These are phyloP conservation scores for Numenius arquata DNA, from an alignment of 2,113 vertebrate genomes.

Conservation along the genomic window DNA sequence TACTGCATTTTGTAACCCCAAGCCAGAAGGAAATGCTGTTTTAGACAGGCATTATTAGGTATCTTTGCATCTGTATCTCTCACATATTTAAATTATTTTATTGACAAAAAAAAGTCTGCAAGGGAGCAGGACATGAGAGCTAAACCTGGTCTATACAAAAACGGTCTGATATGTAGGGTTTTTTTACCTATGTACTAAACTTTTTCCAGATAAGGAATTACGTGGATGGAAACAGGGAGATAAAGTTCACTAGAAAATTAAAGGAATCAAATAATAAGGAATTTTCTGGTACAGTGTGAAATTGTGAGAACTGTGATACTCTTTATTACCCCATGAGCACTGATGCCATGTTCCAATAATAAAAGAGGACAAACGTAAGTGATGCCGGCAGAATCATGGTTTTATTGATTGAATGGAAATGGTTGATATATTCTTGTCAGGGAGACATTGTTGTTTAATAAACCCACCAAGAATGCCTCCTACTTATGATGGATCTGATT, in stretches of 20 bases:
- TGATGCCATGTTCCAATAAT: background rate
- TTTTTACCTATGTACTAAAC: background rate
- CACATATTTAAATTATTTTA: background rate
- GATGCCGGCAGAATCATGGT: background rate
- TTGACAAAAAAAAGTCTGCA: background rate
- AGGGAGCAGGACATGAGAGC: background rate
- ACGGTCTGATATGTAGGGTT: rapidly evolving
- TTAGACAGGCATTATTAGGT: background rate
- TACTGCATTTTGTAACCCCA: background rate
- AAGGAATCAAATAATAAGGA: background rate
- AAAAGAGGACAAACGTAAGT: background rate
- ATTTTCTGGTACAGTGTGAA: background rate
- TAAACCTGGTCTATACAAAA: background rate
- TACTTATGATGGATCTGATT: background rate
- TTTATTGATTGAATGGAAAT: background rate
- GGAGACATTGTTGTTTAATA: background rate
- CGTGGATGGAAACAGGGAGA: background rate
- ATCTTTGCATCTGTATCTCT: background rate
- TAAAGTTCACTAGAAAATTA: background rate
- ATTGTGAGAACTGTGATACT: background rate
- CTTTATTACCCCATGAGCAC: background rate
- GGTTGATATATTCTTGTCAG: background rate
- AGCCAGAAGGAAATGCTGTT: background rate
- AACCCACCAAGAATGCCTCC: background rate
- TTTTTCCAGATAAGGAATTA: background rate